These are phyloP conservation scores for Piaya cayana DNA, from an alignment of 2,113 vertebrate genomes.

Conservation along the genomic window DNA sequence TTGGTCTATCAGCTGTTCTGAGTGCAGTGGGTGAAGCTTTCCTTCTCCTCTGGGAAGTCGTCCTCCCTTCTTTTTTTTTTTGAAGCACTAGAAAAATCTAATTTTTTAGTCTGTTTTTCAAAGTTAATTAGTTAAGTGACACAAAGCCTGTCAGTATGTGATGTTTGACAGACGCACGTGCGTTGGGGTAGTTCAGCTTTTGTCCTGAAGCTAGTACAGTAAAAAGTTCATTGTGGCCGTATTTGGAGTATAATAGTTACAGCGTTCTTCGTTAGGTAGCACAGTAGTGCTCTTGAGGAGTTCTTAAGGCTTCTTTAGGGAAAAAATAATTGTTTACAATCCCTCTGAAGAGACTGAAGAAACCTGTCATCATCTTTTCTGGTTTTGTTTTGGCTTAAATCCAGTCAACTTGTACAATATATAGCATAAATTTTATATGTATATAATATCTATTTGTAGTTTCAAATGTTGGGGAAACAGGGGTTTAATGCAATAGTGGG, in stretches of 20 bases:
- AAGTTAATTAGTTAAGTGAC: background rate
- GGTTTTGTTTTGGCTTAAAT: constrained; percentile 15
- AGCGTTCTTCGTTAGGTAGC: background rate
- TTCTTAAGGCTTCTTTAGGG: background rate
- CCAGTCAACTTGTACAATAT: background rate
- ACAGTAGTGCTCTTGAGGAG: background rate
- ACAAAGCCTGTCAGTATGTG: background rate
- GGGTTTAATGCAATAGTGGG: background rate
- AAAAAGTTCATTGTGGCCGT: background rate
- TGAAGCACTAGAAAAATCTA: background rate
- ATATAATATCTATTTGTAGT: background rate
- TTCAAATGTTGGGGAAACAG: constrained; percentile 20
- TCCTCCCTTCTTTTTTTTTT: background rate
- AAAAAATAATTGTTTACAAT: background rate
- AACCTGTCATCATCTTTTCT: background rate
- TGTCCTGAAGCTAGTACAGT: background rate
- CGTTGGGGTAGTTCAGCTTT: background rate
- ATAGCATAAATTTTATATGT: background rate
- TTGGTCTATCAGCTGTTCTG: background rate
- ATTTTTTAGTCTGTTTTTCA: background rate
- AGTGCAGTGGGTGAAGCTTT: background rate
- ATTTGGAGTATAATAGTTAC: background rate
- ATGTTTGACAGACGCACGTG: background rate
- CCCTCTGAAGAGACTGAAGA: background rate
- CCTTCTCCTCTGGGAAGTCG: background rate